Evolutionary conservation across 2,113 vertebrate species (phyloP), one percentile per base, ranked within the genome.

Genomic region (Malurus cyaneus): DNA sequence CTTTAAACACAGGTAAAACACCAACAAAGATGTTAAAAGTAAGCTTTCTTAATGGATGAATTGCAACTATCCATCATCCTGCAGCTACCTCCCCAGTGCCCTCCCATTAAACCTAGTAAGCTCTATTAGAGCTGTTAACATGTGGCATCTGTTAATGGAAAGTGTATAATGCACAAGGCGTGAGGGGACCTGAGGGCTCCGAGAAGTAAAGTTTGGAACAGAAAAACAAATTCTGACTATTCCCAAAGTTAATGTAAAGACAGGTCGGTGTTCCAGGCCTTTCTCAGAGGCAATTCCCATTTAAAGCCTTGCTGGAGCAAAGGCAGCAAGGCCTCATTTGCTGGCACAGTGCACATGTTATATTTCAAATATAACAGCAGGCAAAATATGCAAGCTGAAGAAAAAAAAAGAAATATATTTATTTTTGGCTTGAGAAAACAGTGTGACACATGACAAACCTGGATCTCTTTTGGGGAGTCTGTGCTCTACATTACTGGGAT

Each of bases 1-100:
- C 80, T 93, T 96, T 97, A 97, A 96, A 96, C 96, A 91, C 83
- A 97, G 96, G 96, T 96, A 96, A 86, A 96, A 85, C 47, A 92
- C 89, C 70, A 41, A 65, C 95, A 94, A 92, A 93, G 94, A 92
- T 8, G 42, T 87, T 85, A 82, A 93, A 94, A 96, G 95, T 95
- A 95, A 94, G 89, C 95, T 96, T 93, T 85, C 86, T 60, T 92
- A 92, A 91, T 96, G 94, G 94, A 97, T 66, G 94, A 91, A 96
- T 96, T 96, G 86, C 78, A 88, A 60, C 95, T 97, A 96, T 96
- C 92, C 96, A 97, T 97, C 96, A 96, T 92, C 20, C 83, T 56
- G 70, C 80, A 31, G 78, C 95, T 65, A 44, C 94, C 85, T 94
- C 88, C 93, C 86, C 76, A 74, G 53, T 65, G 44, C 53, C 42